Conservation (phyloP, 2,888 invertebrate genomes). For the Spialia ferax region DNA sequence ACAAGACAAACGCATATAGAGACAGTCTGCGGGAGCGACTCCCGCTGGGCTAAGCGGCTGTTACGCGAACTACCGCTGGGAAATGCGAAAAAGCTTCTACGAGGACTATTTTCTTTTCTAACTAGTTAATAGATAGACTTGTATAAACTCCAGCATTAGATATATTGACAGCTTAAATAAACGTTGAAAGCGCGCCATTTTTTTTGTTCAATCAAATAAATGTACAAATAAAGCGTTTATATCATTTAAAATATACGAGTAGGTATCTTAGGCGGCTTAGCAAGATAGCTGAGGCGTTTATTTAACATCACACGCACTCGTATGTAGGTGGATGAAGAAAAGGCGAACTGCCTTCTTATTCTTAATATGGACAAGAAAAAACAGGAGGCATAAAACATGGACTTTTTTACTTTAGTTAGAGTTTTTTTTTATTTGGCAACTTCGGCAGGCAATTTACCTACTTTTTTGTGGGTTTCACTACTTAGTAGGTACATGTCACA, state of each 20-base stretch:
- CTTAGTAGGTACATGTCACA: background rate
- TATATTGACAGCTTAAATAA: background rate
- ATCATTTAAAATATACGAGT: no score
- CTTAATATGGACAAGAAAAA: no score
- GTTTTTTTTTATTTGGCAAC: background rate
- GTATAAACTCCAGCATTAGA: background rate
- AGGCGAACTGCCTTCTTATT: no score
- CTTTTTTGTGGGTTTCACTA: background rate
- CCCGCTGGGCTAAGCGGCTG: slow-evolving; percentile 48
- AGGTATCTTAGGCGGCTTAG: no score
- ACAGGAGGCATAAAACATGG: no score
- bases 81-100: slow-evolving; percentile 68
- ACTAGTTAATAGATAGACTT: slow-evolving; percentile 15
- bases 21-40: slow-evolving; percentile 6
- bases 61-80: slow-evolving; percentile 53
- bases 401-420: no score
- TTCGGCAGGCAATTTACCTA: no score
- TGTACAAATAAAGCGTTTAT: no score
- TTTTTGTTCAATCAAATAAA: no score
- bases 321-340: no score
- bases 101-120: slow-evolving; percentile 40
- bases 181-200: background rate
- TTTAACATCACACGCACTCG: no score
- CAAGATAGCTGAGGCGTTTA: no score
- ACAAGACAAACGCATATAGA: slow-evolving; percentile 31